Evolutionary conservation across 1,140 invertebrate species (phyloP).

Genomic region (Trichonephila inaurata): DNA sequence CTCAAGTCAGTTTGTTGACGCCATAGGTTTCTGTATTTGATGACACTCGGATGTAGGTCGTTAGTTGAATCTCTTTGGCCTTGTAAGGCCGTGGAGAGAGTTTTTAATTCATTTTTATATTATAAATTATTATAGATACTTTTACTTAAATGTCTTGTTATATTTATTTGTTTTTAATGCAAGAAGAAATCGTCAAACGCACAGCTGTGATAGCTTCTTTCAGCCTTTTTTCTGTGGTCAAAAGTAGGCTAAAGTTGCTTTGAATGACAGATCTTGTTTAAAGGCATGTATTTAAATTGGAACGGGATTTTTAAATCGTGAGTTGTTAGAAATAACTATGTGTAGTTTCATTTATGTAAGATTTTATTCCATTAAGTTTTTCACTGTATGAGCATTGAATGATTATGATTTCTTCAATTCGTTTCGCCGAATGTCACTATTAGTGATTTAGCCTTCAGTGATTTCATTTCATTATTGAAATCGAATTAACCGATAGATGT

Average conservation of each 20-base stretch:
- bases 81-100: conserved; percentile 61
- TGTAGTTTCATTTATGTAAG: background rate
- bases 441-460: no score
- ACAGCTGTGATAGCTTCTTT: conserved; percentile 56
- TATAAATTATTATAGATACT: conserved; percentile 43
- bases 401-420: no score
- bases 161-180: conserved; percentile 61
- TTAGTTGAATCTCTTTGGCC: conserved; percentile 62
- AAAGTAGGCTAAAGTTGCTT: conserved; percentile 56
- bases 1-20: conserved; percentile 50
- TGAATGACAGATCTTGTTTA: conserved; percentile 37
- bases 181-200: conserved; percentile 40
- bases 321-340: background rate
- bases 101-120: conserved; percentile 62
- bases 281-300: conserved; percentile 24
- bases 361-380: background rate
- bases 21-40: conserved; percentile 58
- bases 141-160: conserved; percentile 50
- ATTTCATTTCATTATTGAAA: no score
- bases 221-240: conserved; percentile 40
- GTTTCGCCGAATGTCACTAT: no score
- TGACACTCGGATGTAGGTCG: conserved; percentile 68
- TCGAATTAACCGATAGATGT: no score
- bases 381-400: background rate
- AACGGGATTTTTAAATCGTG: background rate